A percentile compares a stretch with the other conserved stretches of the same genome.
These are phyloP conservation scores for Trogon melanurus DNA, from an alignment of 2,113 vertebrate species.

Conservation along the genomic window DNA sequence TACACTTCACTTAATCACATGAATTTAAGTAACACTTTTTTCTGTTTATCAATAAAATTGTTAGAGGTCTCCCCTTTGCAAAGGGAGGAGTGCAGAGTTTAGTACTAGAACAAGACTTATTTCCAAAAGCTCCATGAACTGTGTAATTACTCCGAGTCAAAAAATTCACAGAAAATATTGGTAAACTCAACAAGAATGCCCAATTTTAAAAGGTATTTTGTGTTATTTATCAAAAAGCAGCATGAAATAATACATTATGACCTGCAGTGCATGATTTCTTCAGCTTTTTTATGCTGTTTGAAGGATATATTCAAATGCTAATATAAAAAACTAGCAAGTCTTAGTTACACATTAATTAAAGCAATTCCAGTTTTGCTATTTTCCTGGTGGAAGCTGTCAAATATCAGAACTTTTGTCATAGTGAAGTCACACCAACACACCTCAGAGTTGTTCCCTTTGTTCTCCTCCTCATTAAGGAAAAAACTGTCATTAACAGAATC, in stretches of 20 bases:
- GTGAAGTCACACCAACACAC: background rate
- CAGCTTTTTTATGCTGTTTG: conserved; percentile 36
- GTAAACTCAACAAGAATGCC: background rate
- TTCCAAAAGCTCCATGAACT: background rate
- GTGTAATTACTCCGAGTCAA: background rate
- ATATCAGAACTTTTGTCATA: background rate
- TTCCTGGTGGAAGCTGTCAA: background rate
- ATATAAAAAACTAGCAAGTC: conserved; percentile 13
- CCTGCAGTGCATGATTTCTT: background rate
- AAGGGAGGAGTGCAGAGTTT: background rate
- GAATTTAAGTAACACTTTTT: background rate
- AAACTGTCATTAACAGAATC: conserved; percentile 46
- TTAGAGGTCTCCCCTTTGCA: background rate
- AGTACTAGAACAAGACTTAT: background rate
- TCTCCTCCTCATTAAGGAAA: conserved; percentile 15
- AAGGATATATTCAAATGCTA: background rate
- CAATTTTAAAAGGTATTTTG: conserved; percentile 15
- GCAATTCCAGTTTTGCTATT: background rate
- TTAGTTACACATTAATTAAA: background rate
- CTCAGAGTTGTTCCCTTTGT: background rate
- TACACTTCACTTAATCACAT: background rate
- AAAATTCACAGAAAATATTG: background rate
- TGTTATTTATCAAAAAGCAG: background rate
- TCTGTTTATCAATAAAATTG: background rate
- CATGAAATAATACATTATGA: conserved; percentile 19